A percentile compares a stretch with the other conserved stretches of the same genome.
Evolutionary conservation across 1,140 invertebrate species (phyloP).

Genomic region (Drosophila prosaltans): DNA sequence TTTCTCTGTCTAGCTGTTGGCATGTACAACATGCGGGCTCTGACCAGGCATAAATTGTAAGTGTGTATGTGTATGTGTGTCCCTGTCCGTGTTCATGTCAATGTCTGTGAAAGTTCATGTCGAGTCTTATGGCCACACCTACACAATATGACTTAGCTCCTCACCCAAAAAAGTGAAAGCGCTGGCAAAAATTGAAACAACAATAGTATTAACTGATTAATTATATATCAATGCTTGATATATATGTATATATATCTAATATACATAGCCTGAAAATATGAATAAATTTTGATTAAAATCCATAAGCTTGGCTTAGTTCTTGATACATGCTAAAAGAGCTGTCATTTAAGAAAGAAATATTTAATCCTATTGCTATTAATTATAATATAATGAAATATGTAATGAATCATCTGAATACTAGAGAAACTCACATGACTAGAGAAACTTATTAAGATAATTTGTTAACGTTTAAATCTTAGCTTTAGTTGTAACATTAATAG

Average conservation of each 20-base stretch:
- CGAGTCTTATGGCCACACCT: constrained; percentile 41
- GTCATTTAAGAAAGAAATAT: no score
- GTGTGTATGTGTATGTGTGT: constrained; percentile 6
- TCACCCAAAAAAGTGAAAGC: constrained; percentile 21
- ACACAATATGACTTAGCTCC: constrained; percentile 36
- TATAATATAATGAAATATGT: no score
- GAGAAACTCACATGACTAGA: no score
- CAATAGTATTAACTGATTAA: constrained; percentile 61
- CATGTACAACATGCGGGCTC: constrained; percentile 39
- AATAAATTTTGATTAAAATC: no score
- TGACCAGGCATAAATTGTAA: constrained; percentile 36
- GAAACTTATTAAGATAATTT: no score
- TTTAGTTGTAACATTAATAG: no score
- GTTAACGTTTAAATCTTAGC: no score
- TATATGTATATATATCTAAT: constrained; percentile 17
- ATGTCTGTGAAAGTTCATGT: constrained; percentile 9
- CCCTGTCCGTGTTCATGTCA: background rate
- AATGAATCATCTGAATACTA: no score
- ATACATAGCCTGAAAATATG: no score
- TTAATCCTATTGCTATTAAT: no score
- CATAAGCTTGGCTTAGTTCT: background rate
- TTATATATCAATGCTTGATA: constrained; percentile 65
- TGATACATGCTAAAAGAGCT: no score
- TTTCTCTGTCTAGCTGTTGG: constrained; percentile 21
- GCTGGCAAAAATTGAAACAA: constrained; percentile 9